Percentiles rank a stretch among this genome's conserved stretches.
These are phyloP conservation scores for Pteromalus puparum DNA, from an alignment of 1,140 invertebrate genomes.

Conservation along the genomic window DNA sequence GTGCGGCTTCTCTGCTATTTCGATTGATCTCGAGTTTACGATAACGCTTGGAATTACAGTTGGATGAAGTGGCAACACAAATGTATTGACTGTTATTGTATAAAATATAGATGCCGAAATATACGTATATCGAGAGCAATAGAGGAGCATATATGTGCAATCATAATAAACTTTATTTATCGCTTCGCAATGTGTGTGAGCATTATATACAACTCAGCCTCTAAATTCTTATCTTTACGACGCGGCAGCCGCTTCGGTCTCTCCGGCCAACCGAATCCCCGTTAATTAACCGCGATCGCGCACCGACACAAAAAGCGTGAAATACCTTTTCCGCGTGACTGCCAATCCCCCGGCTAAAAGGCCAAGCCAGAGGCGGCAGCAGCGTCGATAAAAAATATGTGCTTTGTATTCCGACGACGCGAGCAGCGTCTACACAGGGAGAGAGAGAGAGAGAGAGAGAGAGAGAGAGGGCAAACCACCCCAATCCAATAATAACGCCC, in stretches of 20 bases:
- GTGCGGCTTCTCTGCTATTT: too few relatives aligned
- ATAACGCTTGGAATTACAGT: neutral
- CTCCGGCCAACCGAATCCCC: neutral
- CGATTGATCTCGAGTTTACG: neutral
- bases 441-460: neutral
- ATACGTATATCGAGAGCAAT: too few relatives aligned
- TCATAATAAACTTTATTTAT: too few relatives aligned
- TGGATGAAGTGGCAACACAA: too few relatives aligned
- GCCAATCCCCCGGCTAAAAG: too few relatives aligned
- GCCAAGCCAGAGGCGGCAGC: too few relatives aligned
- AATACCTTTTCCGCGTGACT: neutral
- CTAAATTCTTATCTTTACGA: too few relatives aligned
- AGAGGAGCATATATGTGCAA: too few relatives aligned
- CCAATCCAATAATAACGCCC: slow-evolving; percentile 38
- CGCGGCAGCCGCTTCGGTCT: neutral
- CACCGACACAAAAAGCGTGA: neutral
- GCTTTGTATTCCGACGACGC: slow-evolving; percentile 12
- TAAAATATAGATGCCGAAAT: too few relatives aligned
- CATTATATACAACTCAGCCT: too few relatives aligned
- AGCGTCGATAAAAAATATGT: slow-evolving; percentile 1
- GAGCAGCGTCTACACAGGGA: neutral
- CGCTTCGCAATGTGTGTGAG: too few relatives aligned
- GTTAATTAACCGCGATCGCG: neutral
- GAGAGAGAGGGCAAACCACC: neutral
- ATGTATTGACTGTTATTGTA: too few relatives aligned